phyloP scores from a whole-genome alignment of 2,888 invertebrate species.

The Iselma pallidipennis region DNA sequence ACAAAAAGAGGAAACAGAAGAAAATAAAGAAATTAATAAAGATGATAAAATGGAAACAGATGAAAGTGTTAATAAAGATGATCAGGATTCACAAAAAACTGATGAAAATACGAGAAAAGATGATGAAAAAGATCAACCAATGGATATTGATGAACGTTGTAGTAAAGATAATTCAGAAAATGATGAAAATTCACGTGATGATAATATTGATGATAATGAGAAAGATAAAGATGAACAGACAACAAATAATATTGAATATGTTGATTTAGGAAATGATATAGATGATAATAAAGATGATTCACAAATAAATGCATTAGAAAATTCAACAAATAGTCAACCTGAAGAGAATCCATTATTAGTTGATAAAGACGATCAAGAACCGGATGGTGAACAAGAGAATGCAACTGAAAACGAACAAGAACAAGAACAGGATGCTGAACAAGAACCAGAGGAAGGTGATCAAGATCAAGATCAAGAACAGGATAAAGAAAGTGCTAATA shows the following conservation, averaged over 20 bases:
- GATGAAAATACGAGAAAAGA: neutral
- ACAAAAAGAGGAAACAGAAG: neutral
- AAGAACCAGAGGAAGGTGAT: conserved; percentile 4
- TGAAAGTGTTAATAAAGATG: too few species aligned
- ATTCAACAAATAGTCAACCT: neutral
- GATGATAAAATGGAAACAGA: neutral
- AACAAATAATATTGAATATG: conserved; percentile 18
- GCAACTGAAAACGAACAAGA: neutral
- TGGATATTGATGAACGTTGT: neutral
- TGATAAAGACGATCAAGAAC: neutral
- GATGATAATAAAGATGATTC: conserved; percentile 6
- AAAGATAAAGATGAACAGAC: conserved; percentile 12
- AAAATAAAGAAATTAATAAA: neutral
- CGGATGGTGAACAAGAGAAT: neutral
- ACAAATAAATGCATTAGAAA: neutral
- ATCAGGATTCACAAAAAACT: neutral
- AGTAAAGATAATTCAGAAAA: neutral
- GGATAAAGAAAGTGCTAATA: conserved; percentile 18
- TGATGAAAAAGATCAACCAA: neutral
- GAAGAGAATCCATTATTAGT: conserved; percentile 1
- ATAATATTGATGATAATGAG: conserved; percentile 37
- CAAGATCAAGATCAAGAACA: conserved; percentile 1
- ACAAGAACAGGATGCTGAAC: neutral
- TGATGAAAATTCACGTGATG: conserved; percentile 14
- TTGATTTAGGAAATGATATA: conserved; percentile 6